Base-by-base conservation (phyloP, 30 jellyfish, hydroid and myxozoan genomes). In the Aurelia aurita complex sp. Pacific region DNA sequence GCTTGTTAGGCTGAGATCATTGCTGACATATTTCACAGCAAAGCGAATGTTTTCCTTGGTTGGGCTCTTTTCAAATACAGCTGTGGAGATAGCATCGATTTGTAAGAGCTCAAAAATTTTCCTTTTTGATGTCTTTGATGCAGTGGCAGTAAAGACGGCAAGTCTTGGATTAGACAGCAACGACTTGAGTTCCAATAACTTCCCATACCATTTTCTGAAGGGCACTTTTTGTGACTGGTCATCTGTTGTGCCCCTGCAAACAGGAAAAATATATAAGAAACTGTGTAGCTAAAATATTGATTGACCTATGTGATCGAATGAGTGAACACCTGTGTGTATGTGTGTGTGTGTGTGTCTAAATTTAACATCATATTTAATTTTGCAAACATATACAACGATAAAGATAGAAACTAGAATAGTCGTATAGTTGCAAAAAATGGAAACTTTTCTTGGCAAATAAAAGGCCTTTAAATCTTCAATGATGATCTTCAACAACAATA, bases 81-180 rank as follows among this genome's bases (percentile, higher is more conserved):
- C 65, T 1, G 83, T 52, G 19, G 64, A 38, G 46, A 73, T 2
- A 46, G 5, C 18, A 54, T 43, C 10, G 16, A 73, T 15, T 51
- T 73, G 83, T 43, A 73, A 15, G 19, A 73, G 38, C 33, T 73
- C 69, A 73, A 73, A 73, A 73, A 51, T 73, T 38, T 38, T 38
- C 46, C 46, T 38, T 38, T 38, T 38, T 38, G 46, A 1, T 38
- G 46, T 38, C 46, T 73, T 73, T 73, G 83, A 38, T 35, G 83
- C 83, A 2, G 83, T 73, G 40, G 74, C 74, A 35, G 83, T 73
- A 43, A 73, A 73, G 50, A 73, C 50, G 23, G 83, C 83, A 5
- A 51, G 18, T 73, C 69, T 73, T 40, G 83, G 83, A 38, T 73
- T 73, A 3, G n/a, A 18, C 67, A 73, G 7, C 29, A 73, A 68